Evolutionary conservation across 2,797 vertebrate species (phyloP).

Genomic region (Sebastes matsubarae): DNA sequence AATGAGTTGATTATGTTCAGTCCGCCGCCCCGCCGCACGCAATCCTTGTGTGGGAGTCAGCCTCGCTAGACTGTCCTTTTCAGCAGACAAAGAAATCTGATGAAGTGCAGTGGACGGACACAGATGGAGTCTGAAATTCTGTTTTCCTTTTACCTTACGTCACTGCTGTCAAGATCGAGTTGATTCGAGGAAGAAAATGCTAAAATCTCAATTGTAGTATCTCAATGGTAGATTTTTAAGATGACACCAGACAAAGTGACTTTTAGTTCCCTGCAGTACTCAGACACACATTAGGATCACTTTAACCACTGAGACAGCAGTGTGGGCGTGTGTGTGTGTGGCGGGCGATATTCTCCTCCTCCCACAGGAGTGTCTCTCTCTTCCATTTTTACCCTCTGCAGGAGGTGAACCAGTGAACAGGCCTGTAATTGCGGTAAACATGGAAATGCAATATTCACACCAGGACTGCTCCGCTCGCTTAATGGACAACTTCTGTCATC

Average conservation of each 20-base stretch:
- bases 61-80: background rate
- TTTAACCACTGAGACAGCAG: slow-evolving; percentile 35
- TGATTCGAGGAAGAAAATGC: background rate
- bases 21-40: background rate
- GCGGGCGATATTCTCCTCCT: slow-evolving; percentile 28
- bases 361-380: slow-evolving; percentile 45
- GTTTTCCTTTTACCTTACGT: background rate
- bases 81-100: background rate
- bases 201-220: background rate
- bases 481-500: slow-evolving; percentile 72
- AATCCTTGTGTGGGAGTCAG: slow-evolving; percentile 17
- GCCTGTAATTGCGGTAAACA: slow-evolving; percentile 68
- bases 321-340: background rate
- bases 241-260: slow-evolving; percentile 22
- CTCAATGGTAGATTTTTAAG: background rate
- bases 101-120: background rate
- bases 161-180: background rate
- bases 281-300: slow-evolving; percentile 44
- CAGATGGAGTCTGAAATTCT: background rate
- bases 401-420: slow-evolving; percentile 58
- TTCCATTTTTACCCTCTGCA: slow-evolving; percentile 45
- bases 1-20: slow-evolving; percentile 21
- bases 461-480: slow-evolving; percentile 36
- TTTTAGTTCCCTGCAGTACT: slow-evolving; percentile 33
- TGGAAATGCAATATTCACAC: slow-evolving; percentile 71